phyloP scores from a whole-genome alignment of 2,888 invertebrate species.

The Carabus problematicus region DNA sequence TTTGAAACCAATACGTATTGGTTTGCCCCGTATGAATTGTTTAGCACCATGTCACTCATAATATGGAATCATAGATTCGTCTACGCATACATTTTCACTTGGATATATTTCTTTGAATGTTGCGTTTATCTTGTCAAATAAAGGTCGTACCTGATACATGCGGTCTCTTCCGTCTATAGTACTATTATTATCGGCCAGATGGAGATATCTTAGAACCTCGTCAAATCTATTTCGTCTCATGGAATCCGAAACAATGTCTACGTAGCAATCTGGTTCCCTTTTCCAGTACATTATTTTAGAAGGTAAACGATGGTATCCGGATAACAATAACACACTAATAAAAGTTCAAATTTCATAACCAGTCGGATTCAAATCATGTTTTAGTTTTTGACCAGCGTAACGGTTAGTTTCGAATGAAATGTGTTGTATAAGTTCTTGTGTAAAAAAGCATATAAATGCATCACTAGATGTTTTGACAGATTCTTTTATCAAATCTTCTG shows the following conservation, averaged over 20 bases:
- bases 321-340: constrained; percentile 1
- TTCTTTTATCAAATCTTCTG: constrained; percentile 20
- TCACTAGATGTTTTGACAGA: constrained; percentile 16
- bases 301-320: constrained; percentile 11
- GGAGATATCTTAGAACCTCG: constrained; percentile 7
- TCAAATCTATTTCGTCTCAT: constrained; percentile 22
- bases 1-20: constrained; percentile 50
- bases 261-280: constrained; percentile 15
- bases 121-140: constrained; percentile 37
- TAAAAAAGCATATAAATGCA: constrained; percentile 10
- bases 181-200: no score
- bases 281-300: constrained; percentile 17
- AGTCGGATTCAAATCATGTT: constrained; percentile 18
- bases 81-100: constrained; percentile 46
- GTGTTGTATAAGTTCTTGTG: constrained; percentile 14
- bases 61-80: constrained; percentile 48
- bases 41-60: constrained; percentile 48
- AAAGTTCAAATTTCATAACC: constrained; percentile 16
- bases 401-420: constrained; percentile 19
- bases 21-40: constrained; percentile 49
- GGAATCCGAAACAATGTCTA: constrained; percentile 17
- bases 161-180: no score
- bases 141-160: constrained; percentile 45
- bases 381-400: constrained; percentile 21
- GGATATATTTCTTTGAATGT: constrained; percentile 45